phyloP scores from a whole-genome alignment of 2,888 invertebrate species.

The Synanthedon myopaeformis region DNA sequence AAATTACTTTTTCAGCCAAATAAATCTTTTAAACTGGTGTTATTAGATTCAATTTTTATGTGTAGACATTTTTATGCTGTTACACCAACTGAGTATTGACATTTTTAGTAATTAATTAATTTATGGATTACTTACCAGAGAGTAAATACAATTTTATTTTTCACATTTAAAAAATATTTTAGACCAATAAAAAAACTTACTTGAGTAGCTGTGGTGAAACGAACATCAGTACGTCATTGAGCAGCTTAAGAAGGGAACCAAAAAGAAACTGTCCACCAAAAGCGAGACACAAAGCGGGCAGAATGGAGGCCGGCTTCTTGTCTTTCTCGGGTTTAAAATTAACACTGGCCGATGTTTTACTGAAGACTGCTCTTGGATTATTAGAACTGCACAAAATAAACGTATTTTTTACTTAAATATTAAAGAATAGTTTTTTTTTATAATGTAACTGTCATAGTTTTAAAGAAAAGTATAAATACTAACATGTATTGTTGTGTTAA shows the following conservation, averaged over 20 bases:
- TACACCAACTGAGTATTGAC: no score
- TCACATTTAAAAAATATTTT: not conserved
- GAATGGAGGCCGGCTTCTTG: conserved; percentile 82
- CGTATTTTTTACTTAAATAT: no score
- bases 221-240: conserved; percentile 88
- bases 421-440: no score
- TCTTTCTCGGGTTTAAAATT: conserved; percentile 77
- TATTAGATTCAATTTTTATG: no score
- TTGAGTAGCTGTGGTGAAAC: conserved; percentile 89
- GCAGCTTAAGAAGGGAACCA: conserved; percentile 85
- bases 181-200: conserved; percentile 63
- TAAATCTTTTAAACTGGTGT: no score
- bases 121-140: no score
- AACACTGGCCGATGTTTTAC: conserved; percentile 77
- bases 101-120: no score
- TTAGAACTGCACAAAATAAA: conserved; percentile 23
- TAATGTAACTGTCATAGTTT: no score
- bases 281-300: conserved; percentile 85
- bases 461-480: no score
- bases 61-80: no score
- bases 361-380: conserved; percentile 73
- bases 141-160: no score
- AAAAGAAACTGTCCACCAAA: conserved; percentile 90
- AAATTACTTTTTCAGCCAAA: not conserved
- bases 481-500: no score